Base-by-base conservation (phyloP, 1,140 invertebrate genomes). In the Archivesica marissinica region DNA sequence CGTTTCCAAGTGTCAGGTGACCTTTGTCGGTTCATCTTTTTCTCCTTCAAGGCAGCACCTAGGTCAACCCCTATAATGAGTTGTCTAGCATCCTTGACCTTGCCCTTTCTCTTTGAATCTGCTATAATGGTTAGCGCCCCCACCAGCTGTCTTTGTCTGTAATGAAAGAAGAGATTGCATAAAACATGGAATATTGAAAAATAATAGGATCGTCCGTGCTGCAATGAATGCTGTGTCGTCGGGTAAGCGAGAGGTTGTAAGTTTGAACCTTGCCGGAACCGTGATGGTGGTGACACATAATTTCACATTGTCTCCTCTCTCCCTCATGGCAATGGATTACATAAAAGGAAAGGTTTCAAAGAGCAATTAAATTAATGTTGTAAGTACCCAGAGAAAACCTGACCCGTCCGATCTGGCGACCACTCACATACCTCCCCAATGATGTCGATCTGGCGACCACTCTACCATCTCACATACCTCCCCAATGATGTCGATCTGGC, bases 21-120 rank as follows among this genome's bases (percentile, higher is more conserved):
- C 3, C 28, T 25, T 39, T 66, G 35, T 33, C 77, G 44, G 28
- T 83, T 83, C 80, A 74, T 59, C 23, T 83, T 83, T 28, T 74
- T 74, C 35, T 83, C 80, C 25, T 59, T 28, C n/a, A 83, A 64
- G 28, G 80, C 80, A 41, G 28, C 13, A 11, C 80, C 35, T n/a
- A 83, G 68, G 38, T 83, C 80, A 6, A 75, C 52, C 38, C 80
- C 80, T 23, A 39, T 44, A 28, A 83, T 83, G 2, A 83, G 70
- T 50, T 83, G 80, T 23, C 80, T 50, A 20, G 80, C 80, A 83
- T 83, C 80, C 38, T 75, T 59, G 11, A 83, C 47, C 35, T 83
- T 83, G 15, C 41, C 80, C 39, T 75, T 83, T 39, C 64, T 83
- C 56, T 83, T 74, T 28, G 80, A 68, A 75, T 83, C 80, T 20